Percentiles rank a stretch among this genome's conserved stretches.
phyloP scores from a whole-genome alignment of 2,888 invertebrate species.

The Tinea trinotella region DNA sequence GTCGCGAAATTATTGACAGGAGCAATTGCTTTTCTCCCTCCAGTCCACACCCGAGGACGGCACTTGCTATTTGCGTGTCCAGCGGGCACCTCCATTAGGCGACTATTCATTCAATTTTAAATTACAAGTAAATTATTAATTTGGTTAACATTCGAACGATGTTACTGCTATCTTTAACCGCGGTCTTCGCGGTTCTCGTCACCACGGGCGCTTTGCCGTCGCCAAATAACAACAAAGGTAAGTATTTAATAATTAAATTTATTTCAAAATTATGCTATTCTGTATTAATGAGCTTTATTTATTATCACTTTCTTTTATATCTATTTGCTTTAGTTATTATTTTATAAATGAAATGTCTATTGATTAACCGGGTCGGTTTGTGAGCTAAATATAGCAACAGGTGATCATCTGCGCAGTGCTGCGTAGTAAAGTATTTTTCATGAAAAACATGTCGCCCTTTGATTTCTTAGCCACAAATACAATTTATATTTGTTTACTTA shows the following conservation, averaged over 20 bases:
- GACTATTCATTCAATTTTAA: background rate
- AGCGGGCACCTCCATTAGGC: slow-evolving; percentile 37
- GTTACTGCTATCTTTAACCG: slow-evolving; percentile 56
- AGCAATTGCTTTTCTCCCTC: slow-evolving; percentile 42
- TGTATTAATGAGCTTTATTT: background rate
- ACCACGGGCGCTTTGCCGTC: slow-evolving; percentile 50
- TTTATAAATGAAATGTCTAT: slow-evolving; percentile 38
- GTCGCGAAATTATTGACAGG: slow-evolving; percentile 67
- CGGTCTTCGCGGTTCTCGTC: slow-evolving; percentile 55
- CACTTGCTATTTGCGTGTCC: slow-evolving; percentile 50
- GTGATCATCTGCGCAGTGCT: slow-evolving; percentile 45
- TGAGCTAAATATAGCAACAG: slow-evolving; percentile 65
- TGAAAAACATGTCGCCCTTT: slow-evolving; percentile 1
- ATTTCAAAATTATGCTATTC: slow-evolving; percentile 2
- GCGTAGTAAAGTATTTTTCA: slow-evolving; percentile 34
- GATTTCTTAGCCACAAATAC: background rate
- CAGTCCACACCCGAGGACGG: slow-evolving; percentile 42
- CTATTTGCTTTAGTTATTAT: background rate
- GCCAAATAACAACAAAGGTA: slow-evolving; percentile 45
- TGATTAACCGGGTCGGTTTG: slow-evolving; percentile 34
- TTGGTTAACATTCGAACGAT: slow-evolving; percentile 29
- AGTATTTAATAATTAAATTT: slow-evolving; percentile 6
- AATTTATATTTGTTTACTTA: background rate
- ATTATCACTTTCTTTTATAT: background rate
- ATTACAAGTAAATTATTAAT: background rate